These are phyloP conservation scores for Xyrauchen texanus DNA, from an alignment of 2,113 vertebrate genomes.

Conservation along the genomic window DNA sequence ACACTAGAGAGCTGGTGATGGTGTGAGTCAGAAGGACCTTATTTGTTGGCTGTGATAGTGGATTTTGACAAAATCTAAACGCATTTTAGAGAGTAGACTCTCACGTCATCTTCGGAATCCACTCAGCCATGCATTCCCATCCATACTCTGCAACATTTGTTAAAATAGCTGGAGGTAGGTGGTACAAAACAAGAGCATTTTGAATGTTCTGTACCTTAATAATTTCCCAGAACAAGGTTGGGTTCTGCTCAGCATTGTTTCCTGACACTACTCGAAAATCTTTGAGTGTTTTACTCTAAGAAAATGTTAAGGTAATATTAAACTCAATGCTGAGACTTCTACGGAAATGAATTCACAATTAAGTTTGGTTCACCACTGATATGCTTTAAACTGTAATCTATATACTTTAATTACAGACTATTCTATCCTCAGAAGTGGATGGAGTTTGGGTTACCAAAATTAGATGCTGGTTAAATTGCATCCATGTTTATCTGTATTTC, in stretches of 20 bases:
- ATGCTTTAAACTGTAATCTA: constrained; percentile 14
- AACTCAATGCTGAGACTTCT: background rate
- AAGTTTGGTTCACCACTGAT: constrained; percentile 12
- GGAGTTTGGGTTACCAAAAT: background rate
- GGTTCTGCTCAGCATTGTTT: constrained; percentile 10
- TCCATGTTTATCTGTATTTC: constrained; percentile 11
- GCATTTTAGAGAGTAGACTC: background rate
- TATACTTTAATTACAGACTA: constrained; percentile 14
- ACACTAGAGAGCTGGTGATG: constrained; percentile 14
- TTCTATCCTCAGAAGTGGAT: background rate
- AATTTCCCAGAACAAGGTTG: background rate
- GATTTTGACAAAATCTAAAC: background rate
- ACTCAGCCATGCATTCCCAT: too few species aligned
- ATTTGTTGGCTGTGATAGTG: background rate
- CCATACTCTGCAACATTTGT: too few species aligned
- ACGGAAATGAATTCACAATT: constrained; percentile 10
- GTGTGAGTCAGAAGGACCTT: background rate
- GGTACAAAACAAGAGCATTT: background rate
- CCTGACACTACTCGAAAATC: background rate
- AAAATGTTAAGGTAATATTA: constrained; percentile 11
- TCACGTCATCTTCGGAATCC: too few species aligned
- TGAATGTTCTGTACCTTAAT: background rate
- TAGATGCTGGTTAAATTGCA: background rate
- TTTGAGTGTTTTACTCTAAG: constrained; percentile 12
- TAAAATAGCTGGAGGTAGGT: background rate